Percentiles rank a stretch among this genome's conserved stretches.
Conservation (phyloP, 2,113 vertebrate genomes). For the Heterotilapia buettikoferi region DNA sequence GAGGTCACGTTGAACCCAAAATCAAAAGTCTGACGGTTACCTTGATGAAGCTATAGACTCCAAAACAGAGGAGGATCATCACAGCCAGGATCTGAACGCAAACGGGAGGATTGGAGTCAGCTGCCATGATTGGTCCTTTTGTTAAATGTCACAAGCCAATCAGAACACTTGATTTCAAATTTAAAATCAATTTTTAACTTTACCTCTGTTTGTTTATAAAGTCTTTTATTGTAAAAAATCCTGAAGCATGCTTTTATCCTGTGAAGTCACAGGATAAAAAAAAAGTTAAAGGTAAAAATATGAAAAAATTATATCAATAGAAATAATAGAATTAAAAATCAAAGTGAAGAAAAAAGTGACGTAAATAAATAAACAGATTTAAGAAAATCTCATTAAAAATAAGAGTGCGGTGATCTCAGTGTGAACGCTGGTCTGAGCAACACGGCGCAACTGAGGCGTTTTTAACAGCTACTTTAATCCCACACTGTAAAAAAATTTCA, state of each 20-base stretch:
- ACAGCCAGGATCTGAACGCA: background rate
- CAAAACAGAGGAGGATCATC: background rate
- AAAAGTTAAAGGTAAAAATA: background rate
- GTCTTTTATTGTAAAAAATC: background rate
- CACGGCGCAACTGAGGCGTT: accelerated
- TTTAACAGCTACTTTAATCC: background rate
- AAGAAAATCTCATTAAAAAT: background rate
- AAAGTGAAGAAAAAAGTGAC: background rate
- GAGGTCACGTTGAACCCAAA: background rate
- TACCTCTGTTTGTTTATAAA: background rate
- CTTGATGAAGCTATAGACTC: background rate
- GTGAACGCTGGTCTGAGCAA: background rate
- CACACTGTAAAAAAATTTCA: background rate
- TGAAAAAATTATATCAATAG: background rate
- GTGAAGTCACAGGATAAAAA: background rate
- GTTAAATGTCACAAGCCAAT: background rate
- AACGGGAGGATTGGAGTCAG: background rate
- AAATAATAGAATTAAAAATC: background rate
- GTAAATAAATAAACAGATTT: background rate
- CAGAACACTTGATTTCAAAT: background rate
- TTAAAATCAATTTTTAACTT: background rate
- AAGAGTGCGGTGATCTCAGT: background rate
- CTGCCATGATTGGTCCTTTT: background rate
- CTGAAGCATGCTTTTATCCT: background rate
- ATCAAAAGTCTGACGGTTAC: background rate